These are phyloP conservation scores for Odontocolon sp. DNA, from an alignment of 2,888 invertebrate species.

Conservation along the genomic window DNA sequence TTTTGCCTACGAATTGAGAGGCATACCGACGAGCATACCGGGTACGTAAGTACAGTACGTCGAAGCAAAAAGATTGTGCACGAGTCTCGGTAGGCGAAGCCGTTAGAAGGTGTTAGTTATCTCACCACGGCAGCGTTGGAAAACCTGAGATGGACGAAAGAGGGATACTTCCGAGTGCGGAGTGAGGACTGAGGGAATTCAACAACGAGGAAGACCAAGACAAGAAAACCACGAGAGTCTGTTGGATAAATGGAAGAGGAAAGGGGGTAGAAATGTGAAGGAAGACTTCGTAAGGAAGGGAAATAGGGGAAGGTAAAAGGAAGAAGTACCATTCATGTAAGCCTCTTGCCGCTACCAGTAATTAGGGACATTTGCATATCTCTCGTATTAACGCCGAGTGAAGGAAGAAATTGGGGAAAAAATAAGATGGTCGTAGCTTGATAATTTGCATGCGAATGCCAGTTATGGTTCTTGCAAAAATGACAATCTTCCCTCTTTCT, in stretches of 20 bases:
- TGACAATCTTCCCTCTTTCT: conserved; percentile 55
- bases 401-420: conserved; percentile 23
- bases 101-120: conserved; percentile 69
- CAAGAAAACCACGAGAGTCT: conserved; percentile 27
- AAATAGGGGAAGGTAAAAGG: conserved; percentile 49
- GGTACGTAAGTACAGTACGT: background rate
- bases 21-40: conserved; percentile 11
- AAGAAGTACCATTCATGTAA: conserved; percentile 72
- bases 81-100: conserved; percentile 21
- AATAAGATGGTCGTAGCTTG: conserved; percentile 51
- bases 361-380: conserved; percentile 80
- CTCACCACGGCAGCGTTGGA: conserved; percentile 50
- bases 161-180: conserved; percentile 4
- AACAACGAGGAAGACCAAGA: conserved; percentile 42
- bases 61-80: conserved; percentile 11
- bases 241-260: conserved; percentile 48
- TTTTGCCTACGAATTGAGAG: conserved; percentile 40
- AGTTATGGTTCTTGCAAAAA: conserved; percentile 68
- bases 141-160: conserved; percentile 22
- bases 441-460: conserved; percentile 78
- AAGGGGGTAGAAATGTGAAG: conserved; percentile 26
- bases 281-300: conserved; percentile 47
- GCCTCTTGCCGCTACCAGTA: conserved; percentile 74
- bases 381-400: conserved; percentile 65
- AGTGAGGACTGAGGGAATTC: conserved; percentile 26